Conservation (phyloP, 2,113 vertebrate species). For the Oceanodroma tethys region DNA sequence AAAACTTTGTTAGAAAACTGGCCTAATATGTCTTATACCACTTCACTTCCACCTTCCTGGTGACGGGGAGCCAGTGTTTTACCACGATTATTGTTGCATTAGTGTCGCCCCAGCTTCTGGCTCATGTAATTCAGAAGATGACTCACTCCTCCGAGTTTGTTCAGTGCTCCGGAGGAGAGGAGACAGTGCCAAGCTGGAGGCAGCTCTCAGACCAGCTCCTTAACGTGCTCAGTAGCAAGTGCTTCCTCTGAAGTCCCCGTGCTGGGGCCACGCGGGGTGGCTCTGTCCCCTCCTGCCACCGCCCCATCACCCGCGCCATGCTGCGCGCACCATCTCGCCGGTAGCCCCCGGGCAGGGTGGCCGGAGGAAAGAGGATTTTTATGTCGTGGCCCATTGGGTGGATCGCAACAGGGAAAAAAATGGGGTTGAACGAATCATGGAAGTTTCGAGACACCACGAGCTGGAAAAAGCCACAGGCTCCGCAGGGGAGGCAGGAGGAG, state of each 20-base stretch:
- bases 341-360: not conserved
- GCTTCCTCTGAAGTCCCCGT: rapidly evolving
- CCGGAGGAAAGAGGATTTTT: not conserved
- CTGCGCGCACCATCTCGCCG: not conserved
- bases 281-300: not conserved
- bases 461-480: not conserved
- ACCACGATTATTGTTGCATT: not conserved
- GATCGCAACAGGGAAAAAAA: not conserved
- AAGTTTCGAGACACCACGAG: not conserved
- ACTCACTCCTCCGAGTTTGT: not conserved
- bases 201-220: not conserved
- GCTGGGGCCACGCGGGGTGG: not conserved
- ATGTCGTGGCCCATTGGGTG: not conserved
- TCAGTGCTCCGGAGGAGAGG: not conserved
- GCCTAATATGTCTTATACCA: not conserved
- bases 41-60: not conserved
- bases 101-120: not conserved
- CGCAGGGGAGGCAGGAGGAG: not conserved
- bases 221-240: rapidly evolving
- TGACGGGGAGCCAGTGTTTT: not conserved
- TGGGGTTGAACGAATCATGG: not conserved
- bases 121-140: not conserved
- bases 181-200: not conserved
- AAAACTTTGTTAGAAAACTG: not conserved
- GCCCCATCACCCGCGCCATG: not conserved